phyloP scores from a whole-genome alignment of 2,797 vertebrate genomes.

The Margarornis squamiger region DNA sequence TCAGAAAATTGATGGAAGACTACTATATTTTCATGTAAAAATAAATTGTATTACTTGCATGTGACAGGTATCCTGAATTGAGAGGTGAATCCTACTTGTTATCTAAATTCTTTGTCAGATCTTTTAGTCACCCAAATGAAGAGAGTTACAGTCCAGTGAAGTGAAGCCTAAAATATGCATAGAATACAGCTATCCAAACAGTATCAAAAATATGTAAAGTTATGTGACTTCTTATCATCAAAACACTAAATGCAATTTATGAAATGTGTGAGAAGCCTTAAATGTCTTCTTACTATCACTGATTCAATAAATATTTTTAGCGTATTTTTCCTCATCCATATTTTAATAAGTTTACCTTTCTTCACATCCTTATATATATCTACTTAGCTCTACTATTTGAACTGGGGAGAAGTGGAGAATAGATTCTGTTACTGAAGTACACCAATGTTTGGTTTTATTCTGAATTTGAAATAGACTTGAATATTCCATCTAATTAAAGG shows the following conservation, averaged over 20 bases:
- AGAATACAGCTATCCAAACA: background rate
- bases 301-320: background rate
- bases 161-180: background rate
- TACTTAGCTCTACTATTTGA: background rate
- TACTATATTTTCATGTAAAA: background rate
- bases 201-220: background rate
- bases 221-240: background rate
- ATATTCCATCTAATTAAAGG: background rate
- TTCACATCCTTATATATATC: background rate
- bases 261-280: background rate
- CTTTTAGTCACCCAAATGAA: background rate
- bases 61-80: background rate
- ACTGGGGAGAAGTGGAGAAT: fast-evolving
- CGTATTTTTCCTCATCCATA: background rate
- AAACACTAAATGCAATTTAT: background rate
- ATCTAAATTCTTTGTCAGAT: background rate
- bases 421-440: background rate
- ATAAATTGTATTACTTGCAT: background rate
- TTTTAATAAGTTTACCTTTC: background rate
- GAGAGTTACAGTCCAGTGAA: background rate
- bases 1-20: background rate
- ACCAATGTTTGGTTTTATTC: background rate
- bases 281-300: background rate
- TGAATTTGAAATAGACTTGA: background rate
- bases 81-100: background rate